These are phyloP conservation scores for Diadema setosum DNA, from an alignment of 35 echinoderm and acorn worm genomes.

Conservation along the genomic window DNA sequence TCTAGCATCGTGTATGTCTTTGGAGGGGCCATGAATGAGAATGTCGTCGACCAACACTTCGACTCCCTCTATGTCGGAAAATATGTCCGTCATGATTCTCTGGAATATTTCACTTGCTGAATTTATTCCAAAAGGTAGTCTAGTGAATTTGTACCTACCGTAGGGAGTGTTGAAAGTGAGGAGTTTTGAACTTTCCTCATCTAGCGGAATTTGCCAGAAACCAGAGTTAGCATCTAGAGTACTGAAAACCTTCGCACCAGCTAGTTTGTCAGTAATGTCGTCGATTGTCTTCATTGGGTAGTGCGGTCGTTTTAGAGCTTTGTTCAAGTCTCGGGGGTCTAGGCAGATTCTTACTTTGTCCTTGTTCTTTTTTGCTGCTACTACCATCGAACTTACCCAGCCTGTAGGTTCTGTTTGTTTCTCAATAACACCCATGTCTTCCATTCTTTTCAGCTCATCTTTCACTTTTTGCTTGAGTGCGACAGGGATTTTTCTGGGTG, in stretches of 20 bases:
- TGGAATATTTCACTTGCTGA: no score
- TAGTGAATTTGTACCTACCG: conserved; percentile 21
- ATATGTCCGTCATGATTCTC: no score
- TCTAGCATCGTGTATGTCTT: no score
- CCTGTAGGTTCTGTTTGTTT: conserved; percentile 49
- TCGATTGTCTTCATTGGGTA: conserved; percentile 48
- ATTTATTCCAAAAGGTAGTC: conserved; percentile 42
- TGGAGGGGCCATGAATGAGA: no score
- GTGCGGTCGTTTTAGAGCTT: conserved; percentile 26
- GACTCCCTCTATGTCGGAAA: no score
- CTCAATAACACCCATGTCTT: conserved; percentile 30
- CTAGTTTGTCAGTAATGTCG: conserved; percentile 36
- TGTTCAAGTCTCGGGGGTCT: conserved; percentile 53
- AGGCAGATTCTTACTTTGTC: conserved; percentile 35
- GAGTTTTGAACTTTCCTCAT: conserved; percentile 63
- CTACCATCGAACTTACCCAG: conserved; percentile 28
- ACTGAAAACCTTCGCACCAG: conserved; percentile 14
- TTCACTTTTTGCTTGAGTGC: conserved; percentile 21
- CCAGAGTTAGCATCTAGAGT: conserved; percentile 39
- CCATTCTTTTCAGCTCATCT: conserved; percentile 37
- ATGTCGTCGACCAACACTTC: no score
- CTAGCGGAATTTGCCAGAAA: conserved; percentile 64
- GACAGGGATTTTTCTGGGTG: conserved; percentile 52
- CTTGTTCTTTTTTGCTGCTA: conserved; percentile 20
- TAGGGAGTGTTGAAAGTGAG: conserved; percentile 53